phyloP scores from a whole-genome alignment of 2,888 invertebrate genomes.

The Tipula unca region DNA sequence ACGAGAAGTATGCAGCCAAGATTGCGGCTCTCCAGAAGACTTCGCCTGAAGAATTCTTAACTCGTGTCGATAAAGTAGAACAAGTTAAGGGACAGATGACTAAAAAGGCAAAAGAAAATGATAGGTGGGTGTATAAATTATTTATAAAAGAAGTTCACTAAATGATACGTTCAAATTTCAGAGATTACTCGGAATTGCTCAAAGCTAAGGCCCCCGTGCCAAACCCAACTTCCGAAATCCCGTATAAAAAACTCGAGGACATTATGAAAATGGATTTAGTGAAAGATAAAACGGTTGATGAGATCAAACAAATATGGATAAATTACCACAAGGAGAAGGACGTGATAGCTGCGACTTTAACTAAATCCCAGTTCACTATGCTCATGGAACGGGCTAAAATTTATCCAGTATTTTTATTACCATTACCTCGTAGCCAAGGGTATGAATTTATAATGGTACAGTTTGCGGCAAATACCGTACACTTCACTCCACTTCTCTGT shows the following conservation, averaged over 20 bases:
- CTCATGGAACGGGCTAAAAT: constrained; percentile 50
- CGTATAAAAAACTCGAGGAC: constrained; percentile 50
- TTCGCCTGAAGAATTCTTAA: constrained; percentile 64
- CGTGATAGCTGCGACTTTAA: constrained; percentile 65
- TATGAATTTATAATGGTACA: constrained; percentile 81
- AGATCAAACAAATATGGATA: constrained; percentile 69
- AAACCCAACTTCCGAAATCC: constrained; percentile 33
- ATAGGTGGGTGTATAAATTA: constrained; percentile 28
- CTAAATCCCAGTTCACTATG: constrained; percentile 49
- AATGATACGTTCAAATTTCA: constrained; percentile 30
- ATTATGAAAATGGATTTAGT: constrained; percentile 73
- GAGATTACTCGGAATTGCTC: constrained; percentile 55
- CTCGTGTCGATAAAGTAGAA: constrained; percentile 48
- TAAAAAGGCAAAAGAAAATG: constrained; percentile 23
- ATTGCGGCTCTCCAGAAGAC: constrained; percentile 65
- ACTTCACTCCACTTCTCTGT: constrained; percentile 76
- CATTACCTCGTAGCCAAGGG: constrained; percentile 71
- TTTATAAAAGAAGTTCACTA: background rate
- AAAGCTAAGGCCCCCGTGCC: constrained; percentile 50
- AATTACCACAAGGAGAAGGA: constrained; percentile 72
- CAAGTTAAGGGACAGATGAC: constrained; percentile 38
- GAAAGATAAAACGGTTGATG: constrained; percentile 57
- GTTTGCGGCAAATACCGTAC: constrained; percentile 59
- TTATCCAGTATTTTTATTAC: constrained; percentile 66
- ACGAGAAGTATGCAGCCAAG: constrained; percentile 69